Evolutionary conservation across 2,888 invertebrate genomes (phyloP), one percentile per base, ranked within the genome.

Genomic region (Lepas anatifera): DNA sequence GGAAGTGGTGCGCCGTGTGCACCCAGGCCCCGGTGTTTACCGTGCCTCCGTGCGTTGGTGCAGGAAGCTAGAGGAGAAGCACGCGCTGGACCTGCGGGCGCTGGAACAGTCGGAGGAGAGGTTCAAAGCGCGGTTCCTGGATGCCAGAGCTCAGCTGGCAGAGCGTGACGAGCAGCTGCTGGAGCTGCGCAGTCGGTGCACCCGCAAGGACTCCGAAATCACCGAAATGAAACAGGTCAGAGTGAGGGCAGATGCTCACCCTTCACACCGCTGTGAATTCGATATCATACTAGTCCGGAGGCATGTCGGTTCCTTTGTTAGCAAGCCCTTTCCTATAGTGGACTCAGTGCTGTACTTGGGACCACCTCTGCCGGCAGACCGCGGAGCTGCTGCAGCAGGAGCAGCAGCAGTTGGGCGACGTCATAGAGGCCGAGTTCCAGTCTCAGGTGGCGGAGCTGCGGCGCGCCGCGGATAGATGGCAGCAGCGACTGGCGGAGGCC

Each of bases 321-420:
- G n/a, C n/a, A n/a, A n/a, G n/a, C n/a, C n/a, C n/a, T n/a, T n/a
- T n/a, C n/a, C n/a, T n/a, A n/a, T n/a, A n/a, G n/a, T n/a, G n/a
- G n/a, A n/a, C n/a, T n/a, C n/a, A n/a, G n/a, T n/a, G n/a, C n/a
- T n/a, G n/a, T n/a, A n/a, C n/a, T n/a, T n/a, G n/a, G n/a, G n/a
- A n/a, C n/a, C 48, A 6, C n/a, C 10, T 6, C 29, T 16, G 25
- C 52, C 52, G 6, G 29, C 63, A 63, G 63, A 63, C 63, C 11
- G 63, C 63, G 1, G 63, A 63, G n/a, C 22, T 63, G 35, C 18
- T 63, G 32, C 63, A 63, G 37, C 63, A 63, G 63, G 63, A 63
- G 63, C 63, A 63, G 63, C 63, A 63, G 63, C 63, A 63, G n/a
- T 37, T 63, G 22, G 63, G 63, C 18, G 63, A 63, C 10, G 35